Base-by-base conservation (phyloP, 2,797 vertebrate species). In the Scolopax bukidnonensis region DNA sequence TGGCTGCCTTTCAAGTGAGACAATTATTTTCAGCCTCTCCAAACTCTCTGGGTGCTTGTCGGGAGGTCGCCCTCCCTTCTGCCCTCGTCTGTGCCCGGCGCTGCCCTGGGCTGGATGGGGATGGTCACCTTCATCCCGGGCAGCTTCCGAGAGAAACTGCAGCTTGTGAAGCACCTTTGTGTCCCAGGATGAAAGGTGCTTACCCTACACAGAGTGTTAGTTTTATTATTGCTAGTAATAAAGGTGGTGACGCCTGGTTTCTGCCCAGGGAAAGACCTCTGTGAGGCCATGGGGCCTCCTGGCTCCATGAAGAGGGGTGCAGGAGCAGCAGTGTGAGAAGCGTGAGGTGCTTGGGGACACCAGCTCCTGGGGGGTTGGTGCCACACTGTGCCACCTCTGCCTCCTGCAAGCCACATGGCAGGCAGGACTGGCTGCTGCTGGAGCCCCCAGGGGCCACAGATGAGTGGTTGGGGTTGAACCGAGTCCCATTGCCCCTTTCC, bases 221-320 rank as follows among this genome's bases (percentile, higher is more conserved):
- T 54, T 54, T 33, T 33, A 7, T 69, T 48, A 28, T 24, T 33
- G 3, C 33, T 7, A 4, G 30, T 10, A 25, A 32, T 11, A 47
- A 40, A 54, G 28, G 28, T 15, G 24, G 6, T 3, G 33, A 21
- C 1, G 13, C 47, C 33, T 75, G 28, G n/a, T 18, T 59, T 53
- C 53, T 67, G 60, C 54, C 77, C n/a, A 6, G 20, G 28, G 47
- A 25, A 16, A 32, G 67, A 18, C 43, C 14, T 4, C 1, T 9
- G 23, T 10, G 5, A 50, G 57, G 67, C 50, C 41, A 33, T 2
- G 64, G 33, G 57, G 33, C 11, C 33, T 33, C 13, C 8, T 4
- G 32, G 56, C 33, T 28, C 1, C 2, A 2, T 19, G 11, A 28
- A 11, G 12, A 0, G 1, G 12, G 74, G n/a, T 15, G 6, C 23